Evolutionary conservation across 2,888 invertebrate genomes (phyloP).

Genomic region (Orchestes rusci): DNA sequence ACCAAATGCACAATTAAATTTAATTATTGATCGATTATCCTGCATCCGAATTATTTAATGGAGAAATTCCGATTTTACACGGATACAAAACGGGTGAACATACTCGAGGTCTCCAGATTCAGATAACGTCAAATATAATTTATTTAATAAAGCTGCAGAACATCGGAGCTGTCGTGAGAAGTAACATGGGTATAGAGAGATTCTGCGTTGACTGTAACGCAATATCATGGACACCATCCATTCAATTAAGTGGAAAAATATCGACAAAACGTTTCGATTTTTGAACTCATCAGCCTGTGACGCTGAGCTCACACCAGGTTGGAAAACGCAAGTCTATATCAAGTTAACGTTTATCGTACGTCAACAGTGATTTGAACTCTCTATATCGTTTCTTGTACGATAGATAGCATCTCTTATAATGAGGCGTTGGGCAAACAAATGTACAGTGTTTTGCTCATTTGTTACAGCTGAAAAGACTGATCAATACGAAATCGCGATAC

Average conservation of each 20-base stretch:
- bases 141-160: conserved; percentile 20
- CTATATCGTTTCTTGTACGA: conserved; percentile 1
- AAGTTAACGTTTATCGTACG: too few species aligned
- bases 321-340: not conserved
- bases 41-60: conserved; percentile 14
- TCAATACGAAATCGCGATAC: conserved; percentile 14
- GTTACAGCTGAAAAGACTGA: conserved; percentile 12
- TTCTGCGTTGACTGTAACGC: not conserved
- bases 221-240: not conserved
- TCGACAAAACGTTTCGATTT: not conserved
- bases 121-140: conserved; percentile 23
- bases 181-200: not conserved
- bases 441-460: conserved; percentile 12
- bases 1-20: too few species aligned
- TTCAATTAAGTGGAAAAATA: not conserved
- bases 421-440: conserved; percentile 16
- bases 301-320: too few species aligned
- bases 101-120: conserved; percentile 15
- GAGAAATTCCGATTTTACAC: conserved; percentile 23
- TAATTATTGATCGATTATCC: conserved; percentile 22
- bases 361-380: too few species aligned
- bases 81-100: conserved; percentile 24
- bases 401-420: conserved; percentile 13
- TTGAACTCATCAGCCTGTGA: too few species aligned
- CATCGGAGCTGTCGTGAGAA: conserved; percentile 9